Base-by-base conservation (phyloP, 2,888 invertebrate genomes). In the Neuroscelio doddi region DNA sequence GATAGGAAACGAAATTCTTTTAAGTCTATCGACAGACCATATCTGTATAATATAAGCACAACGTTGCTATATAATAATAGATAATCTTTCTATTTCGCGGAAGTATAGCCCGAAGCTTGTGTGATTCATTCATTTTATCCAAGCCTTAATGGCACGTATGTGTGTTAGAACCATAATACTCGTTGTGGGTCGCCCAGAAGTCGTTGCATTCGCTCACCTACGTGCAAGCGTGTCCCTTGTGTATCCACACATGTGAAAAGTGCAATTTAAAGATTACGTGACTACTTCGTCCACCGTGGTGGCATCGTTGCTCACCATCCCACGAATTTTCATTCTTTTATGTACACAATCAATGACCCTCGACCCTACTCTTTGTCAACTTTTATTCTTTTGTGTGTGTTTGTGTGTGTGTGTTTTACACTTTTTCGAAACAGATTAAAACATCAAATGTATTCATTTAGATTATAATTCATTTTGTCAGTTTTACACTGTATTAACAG, bases 291-390 rank as follows among this genome's bases (percentile, higher is more conserved):
- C 49, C 27, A 24, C 51, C n/a, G 45, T 47, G 67, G 61, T 68
- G 69, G 68, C 73, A 71, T 64, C 68, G 69, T 70, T 73, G 70
- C 67, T 68, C 70, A 70, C 64, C 57, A 70, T 69, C 73, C 71
- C 73, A 71, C 71, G 73, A 73, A 73, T 68, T 55, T 47, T 21
- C 21, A 3, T 21, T 5, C 21, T 21, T 21, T 5, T 65, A 46
- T 41, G 49, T 59, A 30, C 59, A 27, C 39, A 47, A 34, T 50
- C 57, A 47, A 52, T 49, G 26, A 42, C 24, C 50, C 32, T 29
- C n/a, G 44, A 24, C 1, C n/a, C n/a, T n/a, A n/a, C n/a, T n/a
- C n/a, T n/a, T 26, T 42, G 12, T 27, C 49, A 27, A 26, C 51
- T 34, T 29, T 45, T 14, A 1, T 14, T n/a, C 9, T 42, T 21